A percentile compares a stretch with the other conserved stretches of the same genome.
These are phyloP conservation scores for Bergia sp. DNA, from an alignment of 92 coral and sea anemone genomes.

Conservation along the genomic window DNA sequence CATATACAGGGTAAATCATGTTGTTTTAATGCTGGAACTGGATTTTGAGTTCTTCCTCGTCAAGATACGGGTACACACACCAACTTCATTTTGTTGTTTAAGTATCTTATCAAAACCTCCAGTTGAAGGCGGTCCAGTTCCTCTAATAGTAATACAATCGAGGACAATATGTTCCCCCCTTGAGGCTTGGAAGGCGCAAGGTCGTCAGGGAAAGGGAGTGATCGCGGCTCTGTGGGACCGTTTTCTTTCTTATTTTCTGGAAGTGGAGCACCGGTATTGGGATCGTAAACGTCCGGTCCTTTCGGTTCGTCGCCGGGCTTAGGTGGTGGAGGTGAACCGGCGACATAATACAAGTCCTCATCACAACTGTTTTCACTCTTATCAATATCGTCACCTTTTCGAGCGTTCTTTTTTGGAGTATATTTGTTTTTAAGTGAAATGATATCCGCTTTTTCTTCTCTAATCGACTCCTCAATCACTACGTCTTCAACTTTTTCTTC, in stretches of 20 bases:
- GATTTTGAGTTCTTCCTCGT: not conserved
- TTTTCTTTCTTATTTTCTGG: conserved; percentile 9
- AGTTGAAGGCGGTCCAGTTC: conserved; percentile 92
- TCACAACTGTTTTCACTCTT: not conserved
- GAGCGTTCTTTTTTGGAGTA: not conserved
- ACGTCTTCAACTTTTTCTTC: not conserved
- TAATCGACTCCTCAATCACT: not conserved
- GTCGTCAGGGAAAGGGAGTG: conserved; percentile 18
- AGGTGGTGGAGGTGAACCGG: conserved; percentile 39
- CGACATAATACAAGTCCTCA: not conserved
- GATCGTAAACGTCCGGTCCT: conserved; percentile 31
- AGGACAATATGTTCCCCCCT: conserved; percentile 74
- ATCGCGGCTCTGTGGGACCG: conserved; percentile 1
- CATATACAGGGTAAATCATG: too few relatives aligned
- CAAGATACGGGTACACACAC: conserved; percentile 72
- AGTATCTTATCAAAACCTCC: conserved; percentile 77
- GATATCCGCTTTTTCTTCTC: not conserved
- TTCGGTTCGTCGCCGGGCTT: conserved; percentile 11
- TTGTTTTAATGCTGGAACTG: too few relatives aligned
- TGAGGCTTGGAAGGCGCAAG: conserved; percentile 44
- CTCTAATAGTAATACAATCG: conserved; percentile 83
- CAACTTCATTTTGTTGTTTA: conserved; percentile 76
- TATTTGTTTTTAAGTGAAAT: conserved; percentile 12
- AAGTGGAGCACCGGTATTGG: conserved; percentile 28
- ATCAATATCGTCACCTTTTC: not conserved